Conservation (phyloP, 1,140 invertebrate genomes). For the Drosophila suzukii region DNA sequence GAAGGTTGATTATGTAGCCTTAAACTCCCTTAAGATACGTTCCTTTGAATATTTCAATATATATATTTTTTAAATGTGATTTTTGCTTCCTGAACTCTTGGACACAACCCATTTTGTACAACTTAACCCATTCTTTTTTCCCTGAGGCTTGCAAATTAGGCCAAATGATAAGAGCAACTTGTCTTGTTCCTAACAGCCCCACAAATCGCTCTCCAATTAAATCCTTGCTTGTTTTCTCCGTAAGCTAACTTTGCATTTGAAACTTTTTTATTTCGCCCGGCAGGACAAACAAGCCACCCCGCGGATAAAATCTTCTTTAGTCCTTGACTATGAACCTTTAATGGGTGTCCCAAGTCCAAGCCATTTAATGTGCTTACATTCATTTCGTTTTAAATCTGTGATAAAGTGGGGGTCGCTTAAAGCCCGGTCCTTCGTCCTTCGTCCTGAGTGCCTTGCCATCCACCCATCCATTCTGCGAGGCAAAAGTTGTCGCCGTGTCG, state of each 20-base stretch:
- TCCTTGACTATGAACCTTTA: constrained; percentile 54
- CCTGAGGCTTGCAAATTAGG: constrained; percentile 25
- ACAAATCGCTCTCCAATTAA: constrained; percentile 78
- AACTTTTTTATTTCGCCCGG: constrained; percentile 55
- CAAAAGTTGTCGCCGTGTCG: constrained; percentile 79
- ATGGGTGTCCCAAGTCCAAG: constrained; percentile 45
- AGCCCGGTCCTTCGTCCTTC: constrained; percentile 36
- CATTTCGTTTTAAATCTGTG: constrained; percentile 77
- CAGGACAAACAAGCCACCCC: constrained; percentile 19
- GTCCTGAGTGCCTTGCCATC: background rate
- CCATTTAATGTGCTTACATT: constrained; percentile 80
- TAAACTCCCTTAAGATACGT: too few species aligned
- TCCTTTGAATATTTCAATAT: background rate
- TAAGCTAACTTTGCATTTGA: constrained; percentile 63
- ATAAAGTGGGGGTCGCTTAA: constrained; percentile 72
- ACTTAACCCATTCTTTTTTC: constrained; percentile 2
- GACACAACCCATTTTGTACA: background rate
- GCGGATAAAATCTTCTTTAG: constrained; percentile 20
- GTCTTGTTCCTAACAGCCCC: constrained; percentile 55
- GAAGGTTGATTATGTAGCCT: too few species aligned
- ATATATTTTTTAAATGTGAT: background rate
- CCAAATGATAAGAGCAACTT: constrained; percentile 54
- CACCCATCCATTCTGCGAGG: constrained; percentile 1
- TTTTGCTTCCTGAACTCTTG: background rate
- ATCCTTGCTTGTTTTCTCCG: constrained; percentile 50